These are phyloP conservation scores for Nothoprocta pentlandii DNA, from an alignment of 2,113 vertebrate genomes.

Conservation along the genomic window DNA sequence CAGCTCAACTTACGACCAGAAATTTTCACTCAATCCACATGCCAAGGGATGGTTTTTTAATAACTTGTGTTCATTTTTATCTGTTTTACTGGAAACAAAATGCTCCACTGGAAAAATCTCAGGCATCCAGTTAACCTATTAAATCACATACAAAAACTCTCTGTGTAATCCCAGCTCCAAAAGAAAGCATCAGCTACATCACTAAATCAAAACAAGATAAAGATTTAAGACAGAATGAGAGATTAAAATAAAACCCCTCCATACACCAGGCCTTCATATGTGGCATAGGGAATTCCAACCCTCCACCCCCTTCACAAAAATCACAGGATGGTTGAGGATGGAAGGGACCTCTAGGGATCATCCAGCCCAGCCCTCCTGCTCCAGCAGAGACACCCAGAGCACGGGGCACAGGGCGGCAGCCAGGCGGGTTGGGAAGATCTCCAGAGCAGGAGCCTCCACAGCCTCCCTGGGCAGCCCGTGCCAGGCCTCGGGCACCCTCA, in stretches of 20 bases:
- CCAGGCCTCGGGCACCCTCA: too few relatives aligned
- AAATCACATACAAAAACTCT: not conserved
- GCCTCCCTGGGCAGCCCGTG: too few relatives aligned
- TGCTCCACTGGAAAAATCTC: not conserved
- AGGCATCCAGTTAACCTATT: not conserved
- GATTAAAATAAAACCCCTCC: not conserved
- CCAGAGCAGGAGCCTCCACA: too few relatives aligned
- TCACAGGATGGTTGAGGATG: too few relatives aligned
- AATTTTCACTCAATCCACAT: not conserved
- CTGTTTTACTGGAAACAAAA: not conserved
- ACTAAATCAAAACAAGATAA: not conserved
- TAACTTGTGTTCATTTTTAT: not conserved
- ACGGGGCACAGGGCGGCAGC: too few relatives aligned
- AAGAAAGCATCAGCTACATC: not conserved
- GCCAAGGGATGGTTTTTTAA: not conserved
- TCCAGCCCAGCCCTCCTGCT: too few relatives aligned
- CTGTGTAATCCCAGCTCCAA: not conserved
- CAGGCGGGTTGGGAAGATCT: too few relatives aligned
- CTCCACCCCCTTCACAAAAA: not conserved
- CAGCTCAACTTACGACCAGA: not conserved
- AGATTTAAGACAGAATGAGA: not conserved
- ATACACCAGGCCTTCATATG: not conserved
- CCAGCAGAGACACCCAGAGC: too few relatives aligned
- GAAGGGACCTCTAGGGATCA: too few relatives aligned
- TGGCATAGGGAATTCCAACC: not conserved